Percentiles rank a stretch among this genome's conserved stretches.
Evolutionary conservation across 2,888 invertebrate species (phyloP).

Genomic region (Athetis lepigone): DNA sequence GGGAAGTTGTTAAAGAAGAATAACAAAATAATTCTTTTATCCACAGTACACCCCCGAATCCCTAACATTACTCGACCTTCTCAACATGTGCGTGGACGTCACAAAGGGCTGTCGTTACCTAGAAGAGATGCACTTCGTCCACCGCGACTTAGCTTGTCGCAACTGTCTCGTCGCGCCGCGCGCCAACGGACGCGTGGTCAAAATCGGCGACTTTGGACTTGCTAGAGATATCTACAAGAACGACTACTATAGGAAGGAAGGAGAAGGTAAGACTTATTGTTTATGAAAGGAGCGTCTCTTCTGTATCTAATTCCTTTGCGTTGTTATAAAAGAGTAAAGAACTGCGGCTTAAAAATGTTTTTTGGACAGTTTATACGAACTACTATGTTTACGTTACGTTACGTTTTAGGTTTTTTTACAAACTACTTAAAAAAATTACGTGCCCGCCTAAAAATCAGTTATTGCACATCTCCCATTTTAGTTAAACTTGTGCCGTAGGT

Average conservation of each 20-base stretch:
- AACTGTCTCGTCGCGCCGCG: conserved; percentile 97
- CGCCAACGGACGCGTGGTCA: conserved; percentile 94
- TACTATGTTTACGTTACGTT: too few relatives aligned
- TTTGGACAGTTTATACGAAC: too few relatives aligned
- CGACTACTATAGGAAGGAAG: conserved; percentile 99
- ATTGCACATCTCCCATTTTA: too few relatives aligned
- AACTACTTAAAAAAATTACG: too few relatives aligned
- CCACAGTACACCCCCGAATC: conserved; percentile 91
- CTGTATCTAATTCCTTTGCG: too few relatives aligned
- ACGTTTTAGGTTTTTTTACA: too few relatives aligned
- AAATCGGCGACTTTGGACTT: conserved; percentile 99
- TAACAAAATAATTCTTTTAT: conserved; percentile 7
- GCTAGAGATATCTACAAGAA: conserved; percentile 99
- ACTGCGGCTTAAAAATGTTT: too few relatives aligned
- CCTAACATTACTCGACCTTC: conserved; percentile 95
- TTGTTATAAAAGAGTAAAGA: too few relatives aligned
- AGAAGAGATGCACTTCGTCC: conserved; percentile 99
- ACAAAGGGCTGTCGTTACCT: conserved; percentile 98
- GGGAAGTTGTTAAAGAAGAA: too few relatives aligned
- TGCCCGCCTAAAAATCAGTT: too few relatives aligned
- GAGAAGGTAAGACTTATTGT: conserved; percentile 89
- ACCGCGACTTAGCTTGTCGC: conserved; percentile 98
- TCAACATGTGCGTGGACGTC: conserved; percentile 98
- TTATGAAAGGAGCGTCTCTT: too few relatives aligned
- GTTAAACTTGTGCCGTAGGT: too few relatives aligned